Conservation (phyloP, 2,797 vertebrate genomes). For the Sebastes cheni region DNA sequence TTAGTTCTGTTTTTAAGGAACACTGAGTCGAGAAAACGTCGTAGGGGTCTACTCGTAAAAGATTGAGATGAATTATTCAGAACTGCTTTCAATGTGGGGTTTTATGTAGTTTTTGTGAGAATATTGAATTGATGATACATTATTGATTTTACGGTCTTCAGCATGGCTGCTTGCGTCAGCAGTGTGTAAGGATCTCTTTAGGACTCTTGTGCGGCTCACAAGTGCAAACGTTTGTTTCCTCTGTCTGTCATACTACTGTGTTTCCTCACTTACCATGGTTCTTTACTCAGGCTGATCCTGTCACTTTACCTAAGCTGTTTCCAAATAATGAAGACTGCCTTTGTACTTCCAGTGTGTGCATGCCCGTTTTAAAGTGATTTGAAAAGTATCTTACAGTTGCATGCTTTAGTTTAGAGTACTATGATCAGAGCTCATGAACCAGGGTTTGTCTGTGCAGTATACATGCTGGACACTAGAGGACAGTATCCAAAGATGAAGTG, state of each 20-base stretch:
- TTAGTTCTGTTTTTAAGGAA: background rate
- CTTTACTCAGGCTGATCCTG: background rate
- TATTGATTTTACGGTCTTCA: slow-evolving; percentile 16
- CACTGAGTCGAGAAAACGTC: background rate
- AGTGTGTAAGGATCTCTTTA: background rate
- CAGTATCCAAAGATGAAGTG: slow-evolving; percentile 40
- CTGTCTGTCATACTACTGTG: background rate
- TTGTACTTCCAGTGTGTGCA: background rate
- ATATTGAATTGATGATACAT: slow-evolving; percentile 1
- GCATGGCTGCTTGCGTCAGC: background rate
- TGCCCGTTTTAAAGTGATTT: background rate
- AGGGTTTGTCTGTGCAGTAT: slow-evolving; percentile 35
- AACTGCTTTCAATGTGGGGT: background rate
- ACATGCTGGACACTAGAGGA: slow-evolving; percentile 64
- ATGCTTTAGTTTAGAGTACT: background rate
- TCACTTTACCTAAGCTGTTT: background rate
- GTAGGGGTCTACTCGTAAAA: background rate
- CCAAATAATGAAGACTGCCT: background rate
- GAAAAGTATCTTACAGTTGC: background rate
- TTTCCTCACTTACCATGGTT: background rate
- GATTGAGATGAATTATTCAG: slow-evolving; percentile 33
- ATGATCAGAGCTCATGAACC: background rate
- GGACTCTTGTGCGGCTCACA: background rate
- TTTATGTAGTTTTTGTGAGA: slow-evolving; percentile 6
- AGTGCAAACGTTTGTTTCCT: background rate